Conservation (phyloP, 2,888 invertebrate species). For the Disparrhopalites patrizii region DNA sequence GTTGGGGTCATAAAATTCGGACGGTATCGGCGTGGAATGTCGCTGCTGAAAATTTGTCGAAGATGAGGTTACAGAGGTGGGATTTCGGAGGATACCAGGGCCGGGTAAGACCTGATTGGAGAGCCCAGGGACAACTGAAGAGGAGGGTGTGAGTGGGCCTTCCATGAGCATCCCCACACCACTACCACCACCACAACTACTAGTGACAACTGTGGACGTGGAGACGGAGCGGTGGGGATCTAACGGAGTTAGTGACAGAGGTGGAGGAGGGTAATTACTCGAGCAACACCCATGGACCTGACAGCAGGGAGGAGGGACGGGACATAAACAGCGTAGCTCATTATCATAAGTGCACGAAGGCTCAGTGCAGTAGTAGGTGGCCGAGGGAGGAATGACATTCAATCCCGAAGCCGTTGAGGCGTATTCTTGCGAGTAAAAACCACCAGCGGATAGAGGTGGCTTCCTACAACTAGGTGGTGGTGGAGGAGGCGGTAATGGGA, state of each 20-base stretch:
- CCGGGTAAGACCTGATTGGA: too few species aligned
- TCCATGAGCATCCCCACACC: background rate
- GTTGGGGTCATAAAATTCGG: constrained; percentile 46
- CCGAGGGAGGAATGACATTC: background rate
- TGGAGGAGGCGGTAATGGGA: constrained; percentile 33
- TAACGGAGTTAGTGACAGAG: too few species aligned
- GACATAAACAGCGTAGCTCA: constrained; percentile 14
- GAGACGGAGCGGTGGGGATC: background rate
- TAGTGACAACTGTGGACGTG: too few species aligned
- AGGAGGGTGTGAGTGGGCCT: too few species aligned
- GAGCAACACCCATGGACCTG: constrained; percentile 23
- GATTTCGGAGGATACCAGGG: constrained; percentile 17
- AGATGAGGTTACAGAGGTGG: background rate
- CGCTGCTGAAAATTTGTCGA: background rate
- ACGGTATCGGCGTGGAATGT: constrained; percentile 40
- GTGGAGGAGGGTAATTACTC: too few species aligned
- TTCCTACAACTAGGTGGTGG: constrained; percentile 38
- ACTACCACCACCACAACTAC: constrained; percentile 2
- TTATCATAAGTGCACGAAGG: constrained; percentile 20
- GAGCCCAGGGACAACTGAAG: background rate
- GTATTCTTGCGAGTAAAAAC: background rate
- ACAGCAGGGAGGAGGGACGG: constrained; percentile 32
- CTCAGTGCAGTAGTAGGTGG: constrained; percentile 9
- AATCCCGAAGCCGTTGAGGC: background rate
- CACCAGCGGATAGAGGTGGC: constrained; percentile 18